Percentiles rank a stretch among this genome's conserved stretches.
Evolutionary conservation across 2,888 invertebrate species (phyloP).

Genomic region (Arge pagana): DNA sequence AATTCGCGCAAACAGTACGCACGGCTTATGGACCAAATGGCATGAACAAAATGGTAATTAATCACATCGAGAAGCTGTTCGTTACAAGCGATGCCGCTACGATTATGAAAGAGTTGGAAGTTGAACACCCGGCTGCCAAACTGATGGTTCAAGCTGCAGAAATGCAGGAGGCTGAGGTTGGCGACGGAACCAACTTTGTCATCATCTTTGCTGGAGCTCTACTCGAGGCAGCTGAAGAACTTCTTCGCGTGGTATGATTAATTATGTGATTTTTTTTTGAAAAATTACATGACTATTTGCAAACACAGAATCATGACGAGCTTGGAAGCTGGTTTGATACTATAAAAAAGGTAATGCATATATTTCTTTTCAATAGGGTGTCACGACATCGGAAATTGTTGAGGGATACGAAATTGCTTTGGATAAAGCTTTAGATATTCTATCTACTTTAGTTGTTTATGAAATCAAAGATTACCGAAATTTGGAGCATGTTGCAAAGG

Average conservation of each 20-base stretch:
- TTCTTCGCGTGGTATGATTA: conserved; percentile 76
- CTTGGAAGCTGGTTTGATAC: no score
- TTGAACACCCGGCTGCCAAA: conserved; percentile 98
- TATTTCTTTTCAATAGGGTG: conserved; percentile 64
- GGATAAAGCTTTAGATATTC: conserved; percentile 85
- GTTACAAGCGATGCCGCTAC: conserved; percentile 99
- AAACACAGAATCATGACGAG: no score
- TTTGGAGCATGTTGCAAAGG: conserved; percentile 72
- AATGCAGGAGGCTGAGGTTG: conserved; percentile 98
- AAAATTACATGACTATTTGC: no score
- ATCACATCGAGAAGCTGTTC: conserved; percentile 97
- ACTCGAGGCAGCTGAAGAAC: conserved; percentile 88
- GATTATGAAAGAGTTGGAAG: conserved; percentile 92
- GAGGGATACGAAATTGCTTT: conserved; percentile 93
- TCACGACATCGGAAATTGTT: conserved; percentile 95
- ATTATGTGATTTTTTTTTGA: background rate
- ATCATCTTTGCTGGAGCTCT: conserved; percentile 92
- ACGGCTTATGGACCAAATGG: conserved; percentile 98
- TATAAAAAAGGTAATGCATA: no score
- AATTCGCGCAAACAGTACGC: conserved; percentile 89
- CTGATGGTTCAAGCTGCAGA: conserved; percentile 94
- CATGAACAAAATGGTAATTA: conserved; percentile 99
- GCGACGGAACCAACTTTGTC: conserved; percentile 99
- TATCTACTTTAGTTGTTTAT: conserved; percentile 79
- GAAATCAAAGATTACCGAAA: conserved; percentile 75